A percentile compares a stretch with the other conserved stretches of the same genome.
These are phyloP conservation scores for Abscondita cerata DNA, from an alignment of 2,888 invertebrate species.

Conservation along the genomic window DNA sequence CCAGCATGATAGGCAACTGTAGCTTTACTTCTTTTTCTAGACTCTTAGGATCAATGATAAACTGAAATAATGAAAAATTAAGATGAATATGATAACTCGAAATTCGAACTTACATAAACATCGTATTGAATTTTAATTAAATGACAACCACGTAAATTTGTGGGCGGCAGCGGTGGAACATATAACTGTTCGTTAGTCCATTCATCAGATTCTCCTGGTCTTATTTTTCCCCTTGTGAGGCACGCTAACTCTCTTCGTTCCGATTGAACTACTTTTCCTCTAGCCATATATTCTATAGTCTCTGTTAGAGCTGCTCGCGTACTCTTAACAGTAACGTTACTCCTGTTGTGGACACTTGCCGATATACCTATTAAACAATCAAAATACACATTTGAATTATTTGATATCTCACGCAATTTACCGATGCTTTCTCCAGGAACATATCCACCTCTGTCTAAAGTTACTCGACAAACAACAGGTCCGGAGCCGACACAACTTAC, in stretches of 20 bases:
- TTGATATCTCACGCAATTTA: too few relatives aligned
- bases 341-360: conserved; percentile 84
- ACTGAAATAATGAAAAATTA: conserved; percentile 63
- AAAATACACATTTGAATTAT: too few relatives aligned
- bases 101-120: conserved; percentile 76
- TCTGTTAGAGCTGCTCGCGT: conserved; percentile 87
- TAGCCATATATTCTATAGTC: conserved; percentile 88
- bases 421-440: conserved; percentile 93
- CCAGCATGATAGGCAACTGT: conserved; percentile 89
- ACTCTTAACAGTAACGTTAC: conserved; percentile 82
- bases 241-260: conserved; percentile 86
- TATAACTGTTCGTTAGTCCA: conserved; percentile 90
- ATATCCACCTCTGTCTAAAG: conserved; percentile 90
- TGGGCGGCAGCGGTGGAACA: conserved; percentile 93
- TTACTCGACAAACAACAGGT: conserved; percentile 83
- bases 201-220: conserved; percentile 80
- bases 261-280: conserved; percentile 84
- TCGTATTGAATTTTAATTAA: conserved; percentile 93
- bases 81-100: neutral
- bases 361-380: conserved; percentile 64
- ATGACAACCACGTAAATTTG: conserved; percentile 92
- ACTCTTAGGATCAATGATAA: conserved; percentile 90
- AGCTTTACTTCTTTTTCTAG: conserved; percentile 91
- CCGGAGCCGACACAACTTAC: conserved; percentile 90
- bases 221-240: conserved; percentile 79